phyloP scores from a whole-genome alignment of 2,888 invertebrate species.

The Plagodis pulveraria region DNA sequence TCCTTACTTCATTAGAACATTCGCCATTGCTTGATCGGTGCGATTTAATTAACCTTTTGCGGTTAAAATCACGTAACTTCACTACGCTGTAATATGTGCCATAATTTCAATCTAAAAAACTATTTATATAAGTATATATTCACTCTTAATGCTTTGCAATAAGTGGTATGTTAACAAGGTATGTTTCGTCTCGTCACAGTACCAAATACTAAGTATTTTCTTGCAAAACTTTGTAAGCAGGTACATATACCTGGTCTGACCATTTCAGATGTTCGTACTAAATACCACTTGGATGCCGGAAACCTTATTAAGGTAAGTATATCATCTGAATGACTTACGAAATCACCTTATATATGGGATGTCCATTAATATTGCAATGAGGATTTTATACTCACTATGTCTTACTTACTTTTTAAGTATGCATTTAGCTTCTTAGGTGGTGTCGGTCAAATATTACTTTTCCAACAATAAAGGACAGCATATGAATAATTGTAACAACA shows the following conservation, averaged over 20 bases:
- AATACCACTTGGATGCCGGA: slow-evolving; percentile 34
- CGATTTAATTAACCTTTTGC: slow-evolving; percentile 31
- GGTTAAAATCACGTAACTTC: slow-evolving; percentile 25
- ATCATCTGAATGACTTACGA: too few species aligned
- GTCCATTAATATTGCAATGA: background rate
- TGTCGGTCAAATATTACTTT: too few species aligned
- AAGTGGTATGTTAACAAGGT: background rate
- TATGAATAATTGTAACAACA: too few species aligned
- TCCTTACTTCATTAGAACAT: slow-evolving; percentile 33
- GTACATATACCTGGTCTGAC: slow-evolving; percentile 25
- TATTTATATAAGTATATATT: background rate
- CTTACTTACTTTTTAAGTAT: too few species aligned
- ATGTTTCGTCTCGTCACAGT: background rate
- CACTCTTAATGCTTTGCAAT: slow-evolving; percentile 6
- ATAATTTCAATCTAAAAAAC: background rate
- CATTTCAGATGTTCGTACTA: slow-evolving; percentile 29
- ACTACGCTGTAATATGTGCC: background rate
- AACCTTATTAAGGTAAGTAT: slow-evolving; percentile 4
- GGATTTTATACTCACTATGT: too few species aligned
- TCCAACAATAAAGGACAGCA: too few species aligned
- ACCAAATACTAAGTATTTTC: slow-evolving; percentile 12
- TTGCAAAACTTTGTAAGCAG: slow-evolving; percentile 15
- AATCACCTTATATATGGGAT: too few species aligned
- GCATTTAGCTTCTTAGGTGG: too few species aligned
- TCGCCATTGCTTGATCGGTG: slow-evolving; percentile 23